Evolutionary conservation across 1,140 invertebrate genomes (phyloP), one percentile per base, ranked within the genome.

Genomic region (Procambarus virginalis): DNA sequence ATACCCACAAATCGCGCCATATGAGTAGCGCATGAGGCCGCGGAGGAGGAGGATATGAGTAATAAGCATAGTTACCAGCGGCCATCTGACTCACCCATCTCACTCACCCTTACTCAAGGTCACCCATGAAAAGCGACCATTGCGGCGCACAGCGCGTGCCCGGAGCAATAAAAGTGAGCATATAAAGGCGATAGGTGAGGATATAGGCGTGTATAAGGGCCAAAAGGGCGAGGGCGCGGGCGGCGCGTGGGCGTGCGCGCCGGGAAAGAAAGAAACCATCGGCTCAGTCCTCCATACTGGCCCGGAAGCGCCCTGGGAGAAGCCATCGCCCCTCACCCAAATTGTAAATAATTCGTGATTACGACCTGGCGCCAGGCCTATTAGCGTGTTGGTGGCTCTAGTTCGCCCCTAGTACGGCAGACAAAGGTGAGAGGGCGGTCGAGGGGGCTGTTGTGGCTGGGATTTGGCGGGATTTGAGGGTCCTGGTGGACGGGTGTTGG

Each of bases 301-400:
- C 68, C n/a, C 68, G 68, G 68, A 73, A 73, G 68, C 64, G 64
- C 68, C 34, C 68, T 73, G 68, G 68, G 68, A 73, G 68, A 73
- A 73, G 68, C 68, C 68, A 73, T 73, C 68, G 68, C 68, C 68
- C 34, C 34, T 34, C 34, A 34, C 34, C 68, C 6, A 73, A 73
- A 73, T 73, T 73, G 68, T 73, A 73, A 73, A 73, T 73, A 73
- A 73, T 73, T 73, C 68, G 12, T 73, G 68, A 73, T 73, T 34
- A 73, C 68, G 3, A 73, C 22, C 22, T 73, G n/a, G 68, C n/a
- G n/a, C 34, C 34, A n/a, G 68, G 68, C 34, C 68, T n/a, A 73
- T n/a, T 73, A 73, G 68, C 68, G 22, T 73, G 22, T 73, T 73
- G n/a, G 34, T 73, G n/a, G 22, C 4, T 73, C 34, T 73, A 73